Conservation (phyloP, 2,888 invertebrate genomes). For the Torymus aiolomorphi region DNA sequence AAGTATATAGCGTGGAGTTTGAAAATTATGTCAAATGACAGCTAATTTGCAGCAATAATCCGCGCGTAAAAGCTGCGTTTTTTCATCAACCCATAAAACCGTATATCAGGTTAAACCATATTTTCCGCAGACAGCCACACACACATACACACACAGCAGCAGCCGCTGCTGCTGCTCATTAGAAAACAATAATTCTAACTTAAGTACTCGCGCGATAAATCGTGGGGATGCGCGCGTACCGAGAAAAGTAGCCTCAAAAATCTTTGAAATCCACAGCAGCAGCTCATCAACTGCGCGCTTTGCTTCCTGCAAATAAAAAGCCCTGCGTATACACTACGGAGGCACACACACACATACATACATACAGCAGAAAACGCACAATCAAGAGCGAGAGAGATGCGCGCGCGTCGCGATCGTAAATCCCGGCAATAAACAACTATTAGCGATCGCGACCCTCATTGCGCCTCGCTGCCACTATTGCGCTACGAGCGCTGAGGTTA, state of each 20-base stretch:
- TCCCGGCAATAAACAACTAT: constrained; percentile 56
- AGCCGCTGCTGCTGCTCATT: too few species aligned
- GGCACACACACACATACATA: too few species aligned
- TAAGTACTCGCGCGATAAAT: too few species aligned
- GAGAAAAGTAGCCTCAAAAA: too few species aligned
- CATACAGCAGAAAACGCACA: too few species aligned
- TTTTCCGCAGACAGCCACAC: neutral
- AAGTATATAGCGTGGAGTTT: neutral
- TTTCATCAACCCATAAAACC: neutral
- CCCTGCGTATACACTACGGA: too few species aligned
- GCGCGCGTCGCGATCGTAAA: constrained; percentile 41
- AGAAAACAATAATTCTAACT: too few species aligned
- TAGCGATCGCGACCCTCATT: constrained; percentile 38
- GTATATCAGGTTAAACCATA: neutral
- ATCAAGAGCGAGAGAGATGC: too few species aligned
- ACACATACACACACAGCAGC: neutral
- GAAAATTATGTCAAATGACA: constrained; percentile 8
- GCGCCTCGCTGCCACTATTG: neutral
- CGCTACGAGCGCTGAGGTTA: constrained; percentile 34
- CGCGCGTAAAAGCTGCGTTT: neutral
- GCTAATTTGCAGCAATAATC: constrained; percentile 9
- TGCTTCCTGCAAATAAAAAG: too few species aligned
- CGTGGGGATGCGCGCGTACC: too few species aligned
- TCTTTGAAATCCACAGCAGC: too few species aligned
- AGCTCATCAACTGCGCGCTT: too few species aligned